Base-by-base conservation (phyloP, 2,888 invertebrate species). In the Carterocephalus palaemon region DNA sequence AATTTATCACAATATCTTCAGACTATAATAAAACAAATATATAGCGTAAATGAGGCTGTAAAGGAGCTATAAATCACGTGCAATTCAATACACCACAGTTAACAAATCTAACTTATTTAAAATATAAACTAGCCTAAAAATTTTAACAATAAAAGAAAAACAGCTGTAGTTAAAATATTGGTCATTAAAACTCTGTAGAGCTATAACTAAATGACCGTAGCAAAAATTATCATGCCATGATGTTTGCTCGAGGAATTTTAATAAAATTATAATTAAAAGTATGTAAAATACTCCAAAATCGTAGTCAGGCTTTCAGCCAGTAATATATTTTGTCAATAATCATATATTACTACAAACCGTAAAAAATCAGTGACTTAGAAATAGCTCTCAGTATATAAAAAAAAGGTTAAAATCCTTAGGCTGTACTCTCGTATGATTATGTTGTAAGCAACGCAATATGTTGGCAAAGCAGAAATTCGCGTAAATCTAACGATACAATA, bases 61-160 rank as follows among this genome's bases (percentile, higher is more conserved):
- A 79, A 59, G 60, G 81, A 74, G 78, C 75, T 70, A 73, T 52
- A 40, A 54, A 74, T 73, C 75, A 74, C 73, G 83, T 85, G 85
- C 83, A 81, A 78, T 81, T 70, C 70, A 77, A 75, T 82, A 85
- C 82, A 85, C 82, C 84, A 82, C 81, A 83, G 73, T 81, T 86
- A 85, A 86, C 84, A 81, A 85, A 85, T 76, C 85, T 86, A 85
- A 85, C 83, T 85, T 86, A 86, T 76, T 64, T 66, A 67, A 79
- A 85, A 79, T 82, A 83, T 81, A 85, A 83, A 75, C 82, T 86
- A 86, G 84, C 85, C 86, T 85, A 86, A 85, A 85, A 78, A 82
- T 85, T 85, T 85, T 86, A 86, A 86, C 86, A 84, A 82, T 82
- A 78, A 79, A 79, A 72, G 64, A 66, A 72, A 81, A 79, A 64